These are phyloP conservation scores for Epirrhoe alternata DNA, from an alignment of 2,888 invertebrate species.

Conservation along the genomic window DNA sequence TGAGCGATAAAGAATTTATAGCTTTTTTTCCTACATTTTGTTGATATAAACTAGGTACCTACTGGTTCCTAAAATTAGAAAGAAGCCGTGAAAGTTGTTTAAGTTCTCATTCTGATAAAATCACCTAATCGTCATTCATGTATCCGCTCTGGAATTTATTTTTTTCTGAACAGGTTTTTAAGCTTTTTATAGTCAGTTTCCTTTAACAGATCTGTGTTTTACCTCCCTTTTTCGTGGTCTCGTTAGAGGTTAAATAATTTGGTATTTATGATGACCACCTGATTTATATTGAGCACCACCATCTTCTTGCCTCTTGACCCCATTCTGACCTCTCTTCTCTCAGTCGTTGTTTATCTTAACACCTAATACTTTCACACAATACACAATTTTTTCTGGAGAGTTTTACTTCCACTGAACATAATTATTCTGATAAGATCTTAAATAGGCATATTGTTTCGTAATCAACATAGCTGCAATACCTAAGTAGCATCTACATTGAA, in stretches of 20 bases:
- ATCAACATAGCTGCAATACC: no score
- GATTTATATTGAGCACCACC: no score
- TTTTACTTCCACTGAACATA: no score
- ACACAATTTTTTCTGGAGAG: no score
- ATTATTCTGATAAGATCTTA: no score
- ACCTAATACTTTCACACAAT: no score
- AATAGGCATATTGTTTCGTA: no score
- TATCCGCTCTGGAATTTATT: slow-evolving; percentile 33
- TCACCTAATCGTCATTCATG: slow-evolving; percentile 31
- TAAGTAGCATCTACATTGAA: no score
- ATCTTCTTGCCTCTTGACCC: no score
- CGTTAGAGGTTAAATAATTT: background rate
- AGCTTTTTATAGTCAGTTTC: slow-evolving; percentile 3
- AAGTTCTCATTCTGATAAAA: slow-evolving; percentile 35
- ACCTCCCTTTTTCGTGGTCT: background rate
- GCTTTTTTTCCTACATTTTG: slow-evolving; percentile 8
- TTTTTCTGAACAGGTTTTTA: slow-evolving; percentile 28
- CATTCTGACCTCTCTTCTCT: no score
- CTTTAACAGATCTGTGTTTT: slow-evolving; percentile 1
- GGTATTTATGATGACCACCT: no score
- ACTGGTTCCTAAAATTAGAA: slow-evolving; percentile 36
- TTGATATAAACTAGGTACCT: slow-evolving; percentile 9
- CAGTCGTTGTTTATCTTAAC: no score
- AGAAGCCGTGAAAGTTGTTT: slow-evolving; percentile 73
- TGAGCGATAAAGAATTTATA: slow-evolving; percentile 3